A percentile compares a stretch with the other conserved stretches of the same genome.
Conservation (phyloP, 2,888 invertebrate species). For the Hypena proboscidalis region DNA sequence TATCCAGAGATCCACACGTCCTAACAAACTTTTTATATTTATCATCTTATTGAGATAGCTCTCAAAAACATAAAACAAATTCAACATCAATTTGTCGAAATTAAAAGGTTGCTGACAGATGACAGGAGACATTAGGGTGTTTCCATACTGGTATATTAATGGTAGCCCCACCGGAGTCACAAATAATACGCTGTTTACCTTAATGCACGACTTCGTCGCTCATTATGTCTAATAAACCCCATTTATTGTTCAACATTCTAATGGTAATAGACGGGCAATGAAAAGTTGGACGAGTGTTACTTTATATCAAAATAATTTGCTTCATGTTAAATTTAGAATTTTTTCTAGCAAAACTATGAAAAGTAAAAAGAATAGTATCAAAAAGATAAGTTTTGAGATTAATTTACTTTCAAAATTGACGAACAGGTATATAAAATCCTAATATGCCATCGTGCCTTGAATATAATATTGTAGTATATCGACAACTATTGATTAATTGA, state of each 20-base stretch:
- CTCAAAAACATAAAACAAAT: no score
- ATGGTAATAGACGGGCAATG: slow-evolving; percentile 33
- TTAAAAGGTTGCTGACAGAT: slow-evolving; percentile 16
- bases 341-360: no score
- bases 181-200: slow-evolving; percentile 51
- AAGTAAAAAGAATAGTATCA: no score
- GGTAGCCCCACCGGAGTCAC: slow-evolving; percentile 39
- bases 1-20: no score
- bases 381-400: neutral
- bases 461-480: no score
- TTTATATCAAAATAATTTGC: neutral
- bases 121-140: slow-evolving; percentile 33
- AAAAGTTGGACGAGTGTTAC: slow-evolving; percentile 13
- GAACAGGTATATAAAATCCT: no score
- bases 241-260: slow-evolving; percentile 48
- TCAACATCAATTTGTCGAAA: slow-evolving; percentile 19
- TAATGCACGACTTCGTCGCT: slow-evolving; percentile 48
- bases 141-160: slow-evolving; percentile 32
- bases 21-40: no score
- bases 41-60: no score
- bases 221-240: slow-evolving; percentile 55
- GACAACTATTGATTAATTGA: no score
- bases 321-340: neutral
- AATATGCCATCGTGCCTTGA: no score
- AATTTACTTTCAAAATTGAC: no score